These are phyloP conservation scores for Pogonophryne albipinna DNA, from an alignment of 2,797 vertebrate species.

Conservation along the genomic window DNA sequence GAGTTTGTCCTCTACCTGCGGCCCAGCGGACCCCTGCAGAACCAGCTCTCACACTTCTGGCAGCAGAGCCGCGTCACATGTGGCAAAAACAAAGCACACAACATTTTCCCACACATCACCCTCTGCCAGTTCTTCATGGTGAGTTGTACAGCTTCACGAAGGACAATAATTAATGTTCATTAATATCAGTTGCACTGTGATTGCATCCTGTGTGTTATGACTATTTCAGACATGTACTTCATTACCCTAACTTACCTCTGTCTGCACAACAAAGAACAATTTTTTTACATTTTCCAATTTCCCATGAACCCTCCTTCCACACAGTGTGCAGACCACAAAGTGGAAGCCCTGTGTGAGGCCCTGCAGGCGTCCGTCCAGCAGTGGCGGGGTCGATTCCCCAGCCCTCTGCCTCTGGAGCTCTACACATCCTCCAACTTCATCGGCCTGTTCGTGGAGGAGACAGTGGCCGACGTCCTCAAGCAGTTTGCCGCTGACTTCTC, in stretches of 20 bases:
- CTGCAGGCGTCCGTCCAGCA: slow-evolving; percentile 90
- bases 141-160: slow-evolving; percentile 48
- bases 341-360: slow-evolving; percentile 90
- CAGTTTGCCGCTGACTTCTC: slow-evolving; percentile 94
- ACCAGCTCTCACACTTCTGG: slow-evolving; percentile 97
- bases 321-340: slow-evolving; percentile 94
- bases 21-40: slow-evolving; percentile 93
- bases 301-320: background rate
- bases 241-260: background rate
- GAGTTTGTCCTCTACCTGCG: slow-evolving; percentile 97
- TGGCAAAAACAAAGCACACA: slow-evolving; percentile 98
- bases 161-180: background rate
- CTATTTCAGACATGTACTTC: background rate
- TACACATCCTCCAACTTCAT: slow-evolving; percentile 98
- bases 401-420: slow-evolving; percentile 92
- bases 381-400: slow-evolving; percentile 93
- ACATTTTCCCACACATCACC: slow-evolving; percentile 97
- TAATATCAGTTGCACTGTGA: background rate
- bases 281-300: too few relatives aligned
- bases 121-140: slow-evolving; percentile 99
- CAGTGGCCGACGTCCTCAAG: slow-evolving; percentile 93
- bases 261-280: background rate
- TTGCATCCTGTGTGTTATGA: background rate
- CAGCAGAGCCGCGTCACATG: slow-evolving; percentile 94
- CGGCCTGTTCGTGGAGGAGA: slow-evolving; percentile 95